phyloP scores from a whole-genome alignment of 2,113 vertebrate species.

The Acinonyx jubatus region DNA sequence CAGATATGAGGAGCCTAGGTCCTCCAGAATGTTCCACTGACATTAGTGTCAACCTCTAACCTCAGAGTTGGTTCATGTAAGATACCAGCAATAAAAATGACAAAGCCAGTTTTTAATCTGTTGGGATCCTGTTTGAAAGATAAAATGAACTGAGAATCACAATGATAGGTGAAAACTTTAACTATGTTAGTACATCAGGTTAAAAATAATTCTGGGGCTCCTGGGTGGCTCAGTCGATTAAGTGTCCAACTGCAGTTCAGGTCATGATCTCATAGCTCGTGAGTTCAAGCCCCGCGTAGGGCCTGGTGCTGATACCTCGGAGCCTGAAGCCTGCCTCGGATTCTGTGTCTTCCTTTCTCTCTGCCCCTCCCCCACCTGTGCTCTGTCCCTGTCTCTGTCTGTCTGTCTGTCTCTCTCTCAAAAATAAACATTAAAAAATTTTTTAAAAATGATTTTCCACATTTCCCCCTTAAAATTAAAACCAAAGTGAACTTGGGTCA shows the following conservation, averaged over 20 bases:
- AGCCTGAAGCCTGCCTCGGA: no score
- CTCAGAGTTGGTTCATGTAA: background rate
- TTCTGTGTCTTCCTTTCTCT: no score
- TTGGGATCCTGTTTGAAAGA: background rate
- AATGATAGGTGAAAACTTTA: background rate
- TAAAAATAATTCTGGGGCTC: background rate
- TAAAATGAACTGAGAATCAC: background rate
- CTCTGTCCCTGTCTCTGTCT: no score
- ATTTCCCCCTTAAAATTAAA: background rate
- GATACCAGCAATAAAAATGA: background rate
- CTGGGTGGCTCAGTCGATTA: no score
- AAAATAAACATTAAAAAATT: no score
- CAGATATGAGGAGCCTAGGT: rapidly evolving
- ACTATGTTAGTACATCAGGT: background rate
- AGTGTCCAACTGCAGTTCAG: no score
- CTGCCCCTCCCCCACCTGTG: no score
- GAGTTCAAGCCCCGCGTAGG: no score
- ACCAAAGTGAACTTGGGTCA: background rate
- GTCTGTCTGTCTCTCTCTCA: no score
- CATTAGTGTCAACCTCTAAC: rapidly evolving
- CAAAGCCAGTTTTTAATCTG: background rate
- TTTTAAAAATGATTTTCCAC: background rate
- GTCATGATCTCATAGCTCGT: no score
- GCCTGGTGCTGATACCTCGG: no score
- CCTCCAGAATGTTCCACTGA: background rate